These are phyloP conservation scores for Xenopus borealis DNA, from an alignment of 2,113 vertebrate species.

Conservation along the genomic window DNA sequence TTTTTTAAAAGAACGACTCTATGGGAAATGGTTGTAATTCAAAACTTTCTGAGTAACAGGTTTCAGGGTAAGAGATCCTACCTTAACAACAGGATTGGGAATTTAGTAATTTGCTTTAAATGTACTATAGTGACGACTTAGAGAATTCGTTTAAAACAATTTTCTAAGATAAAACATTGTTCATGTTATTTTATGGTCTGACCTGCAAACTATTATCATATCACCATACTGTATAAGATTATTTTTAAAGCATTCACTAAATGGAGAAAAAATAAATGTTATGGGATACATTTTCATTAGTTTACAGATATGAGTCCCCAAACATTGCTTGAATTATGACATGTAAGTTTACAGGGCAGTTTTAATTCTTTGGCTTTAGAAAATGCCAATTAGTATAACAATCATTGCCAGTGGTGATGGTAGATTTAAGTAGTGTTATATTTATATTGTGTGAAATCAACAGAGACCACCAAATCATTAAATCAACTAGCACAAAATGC, in stretches of 20 bases:
- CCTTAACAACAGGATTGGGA: no score
- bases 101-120: no score
- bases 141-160: no score
- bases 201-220: constrained; percentile 1
- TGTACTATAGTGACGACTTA: no score
- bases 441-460: constrained; percentile 4
- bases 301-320: neutral
- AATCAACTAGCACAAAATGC: neutral
- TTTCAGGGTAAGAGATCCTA: no score
- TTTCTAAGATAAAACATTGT: neutral
- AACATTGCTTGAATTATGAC: neutral
- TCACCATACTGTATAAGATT: neutral
- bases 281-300: neutral
- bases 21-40: no score
- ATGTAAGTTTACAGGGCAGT: no score
- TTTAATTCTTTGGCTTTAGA: neutral
- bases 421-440: constrained; percentile 1
- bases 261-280: no score
- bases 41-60: no score
- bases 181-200: constrained; percentile 1
- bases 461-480: constrained; percentile 4
- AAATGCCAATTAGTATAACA: constrained; percentile 10
- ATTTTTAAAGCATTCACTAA: no score
- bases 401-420: neutral
- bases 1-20: no score